Percentiles rank a stretch among this genome's conserved stretches.
These are phyloP conservation scores for Callimorpha dominula DNA, from an alignment of 2,888 invertebrate species.

Conservation along the genomic window DNA sequence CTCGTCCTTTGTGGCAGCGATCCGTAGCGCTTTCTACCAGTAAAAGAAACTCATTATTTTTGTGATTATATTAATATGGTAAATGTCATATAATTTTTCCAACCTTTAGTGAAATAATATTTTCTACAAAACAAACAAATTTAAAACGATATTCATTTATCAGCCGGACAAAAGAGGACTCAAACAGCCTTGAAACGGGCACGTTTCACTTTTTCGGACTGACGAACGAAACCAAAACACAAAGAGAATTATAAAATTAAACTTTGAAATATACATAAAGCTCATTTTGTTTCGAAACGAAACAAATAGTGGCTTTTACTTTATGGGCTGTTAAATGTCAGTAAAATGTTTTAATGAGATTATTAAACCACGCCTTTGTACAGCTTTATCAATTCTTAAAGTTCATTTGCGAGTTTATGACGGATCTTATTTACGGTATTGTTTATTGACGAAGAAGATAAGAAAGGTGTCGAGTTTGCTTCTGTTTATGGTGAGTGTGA, in stretches of 20 bases:
- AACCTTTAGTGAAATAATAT: background rate
- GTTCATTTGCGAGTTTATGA: constrained; percentile 48
- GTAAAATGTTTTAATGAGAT: constrained; percentile 79
- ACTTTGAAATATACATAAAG: constrained; percentile 62
- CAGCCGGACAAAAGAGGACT: constrained; percentile 28
- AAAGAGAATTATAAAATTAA: constrained; percentile 59
- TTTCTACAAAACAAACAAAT: constrained; percentile 10
- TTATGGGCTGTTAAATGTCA: constrained; percentile 77
- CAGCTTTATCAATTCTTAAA: constrained; percentile 57
- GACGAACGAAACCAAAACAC: constrained; percentile 50
- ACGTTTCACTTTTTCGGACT: constrained; percentile 33
- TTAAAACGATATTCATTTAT: constrained; percentile 13
- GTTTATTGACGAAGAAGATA: constrained; percentile 35
- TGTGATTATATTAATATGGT: background rate
- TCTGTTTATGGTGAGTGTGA: background rate
- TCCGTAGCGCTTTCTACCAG: background rate
- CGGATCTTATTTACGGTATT: constrained; percentile 26
- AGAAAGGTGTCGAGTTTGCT: constrained; percentile 6
- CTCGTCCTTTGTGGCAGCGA: background rate
- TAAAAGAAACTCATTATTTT: background rate
- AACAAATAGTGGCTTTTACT: constrained; percentile 73
- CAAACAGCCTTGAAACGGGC: constrained; percentile 28
- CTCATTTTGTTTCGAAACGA: constrained; percentile 46
- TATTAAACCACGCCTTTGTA: constrained; percentile 62
- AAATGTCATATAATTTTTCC: background rate